Conservation (phyloP, 2,888 invertebrate genomes). For the Stenodema calcarata region DNA sequence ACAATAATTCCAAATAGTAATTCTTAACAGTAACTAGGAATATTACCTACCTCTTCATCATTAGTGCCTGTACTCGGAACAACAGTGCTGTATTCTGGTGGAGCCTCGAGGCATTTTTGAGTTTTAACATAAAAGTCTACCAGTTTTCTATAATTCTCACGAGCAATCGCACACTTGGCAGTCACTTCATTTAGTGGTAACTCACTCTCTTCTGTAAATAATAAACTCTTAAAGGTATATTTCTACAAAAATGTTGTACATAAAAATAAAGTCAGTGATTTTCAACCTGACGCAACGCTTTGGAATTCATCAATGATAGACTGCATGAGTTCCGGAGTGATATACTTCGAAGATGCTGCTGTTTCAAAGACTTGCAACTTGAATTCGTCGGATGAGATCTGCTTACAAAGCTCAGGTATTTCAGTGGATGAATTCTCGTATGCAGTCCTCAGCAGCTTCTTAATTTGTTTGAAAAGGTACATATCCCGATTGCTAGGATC, state of each 20-base stretch:
- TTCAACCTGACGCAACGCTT: not conserved
- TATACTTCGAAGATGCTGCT: constrained; percentile 70
- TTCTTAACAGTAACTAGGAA: not conserved
- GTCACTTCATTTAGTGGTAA: not conserved
- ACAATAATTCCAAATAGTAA: too few species aligned
- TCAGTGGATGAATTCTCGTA: constrained; percentile 63
- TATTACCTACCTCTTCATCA: constrained; percentile 42
- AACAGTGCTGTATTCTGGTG: constrained; percentile 60
- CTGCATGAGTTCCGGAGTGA: constrained; percentile 68
- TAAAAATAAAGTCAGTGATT: not conserved
- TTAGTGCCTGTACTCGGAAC: constrained; percentile 55
- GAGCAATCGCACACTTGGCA: constrained; percentile 28
- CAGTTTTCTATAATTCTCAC: constrained; percentile 44
- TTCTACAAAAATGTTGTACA: not conserved
- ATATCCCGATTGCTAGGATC: constrained; percentile 87
- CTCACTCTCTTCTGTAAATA: constrained; percentile 35
- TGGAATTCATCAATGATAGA: constrained; percentile 38
- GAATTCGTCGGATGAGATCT: constrained; percentile 75
- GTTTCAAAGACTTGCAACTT: constrained; percentile 76
- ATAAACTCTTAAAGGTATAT: too few species aligned
- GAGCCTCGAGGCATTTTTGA: constrained; percentile 53
- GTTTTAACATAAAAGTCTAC: constrained; percentile 45
- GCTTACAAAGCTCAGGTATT: constrained; percentile 67
- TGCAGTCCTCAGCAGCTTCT: constrained; percentile 69
- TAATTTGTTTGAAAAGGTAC: constrained; percentile 80